Percentiles rank a stretch among this genome's conserved stretches.
These are phyloP conservation scores for Andrena bicolor DNA, from an alignment of 2,888 invertebrate species.

Conservation along the genomic window DNA sequence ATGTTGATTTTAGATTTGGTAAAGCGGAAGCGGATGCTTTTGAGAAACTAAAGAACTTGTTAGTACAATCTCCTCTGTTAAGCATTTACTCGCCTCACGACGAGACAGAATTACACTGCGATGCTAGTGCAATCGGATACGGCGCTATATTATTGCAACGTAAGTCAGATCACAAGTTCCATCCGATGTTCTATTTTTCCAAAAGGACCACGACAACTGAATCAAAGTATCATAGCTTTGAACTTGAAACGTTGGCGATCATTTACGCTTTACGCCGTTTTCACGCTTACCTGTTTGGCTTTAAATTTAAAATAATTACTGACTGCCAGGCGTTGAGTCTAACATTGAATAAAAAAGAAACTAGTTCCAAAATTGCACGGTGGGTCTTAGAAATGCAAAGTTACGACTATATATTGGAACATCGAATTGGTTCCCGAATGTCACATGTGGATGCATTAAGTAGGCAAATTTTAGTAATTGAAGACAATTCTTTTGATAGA, in stretches of 20 bases:
- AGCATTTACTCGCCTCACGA: constrained; percentile 21
- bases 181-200: constrained; percentile 78
- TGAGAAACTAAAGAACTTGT: neutral
- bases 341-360: constrained; percentile 30
- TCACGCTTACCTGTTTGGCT: constrained; percentile 67
- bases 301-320: constrained; percentile 21
- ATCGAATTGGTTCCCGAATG: constrained; percentile 14
- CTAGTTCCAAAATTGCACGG: constrained; percentile 22
- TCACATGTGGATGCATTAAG: constrained; percentile 19
- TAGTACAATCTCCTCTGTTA: constrained; percentile 2
- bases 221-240: constrained; percentile 77
- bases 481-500: constrained; percentile 33
- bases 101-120: constrained; percentile 80
- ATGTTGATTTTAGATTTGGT: constrained; percentile 2
- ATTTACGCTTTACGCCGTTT: constrained; percentile 71
- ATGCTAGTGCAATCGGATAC: constrained; percentile 71
- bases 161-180: constrained; percentile 70
- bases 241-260: constrained; percentile 74
- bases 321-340: constrained; percentile 17
- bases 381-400: constrained; percentile 30
- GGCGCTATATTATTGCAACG: constrained; percentile 78
- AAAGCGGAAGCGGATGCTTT: neutral
- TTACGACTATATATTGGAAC: constrained; percentile 20
- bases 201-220: constrained; percentile 74
- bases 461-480: neutral